phyloP scores from a whole-genome alignment of 2,888 invertebrate species.

The Tetheella fluctuosa region DNA sequence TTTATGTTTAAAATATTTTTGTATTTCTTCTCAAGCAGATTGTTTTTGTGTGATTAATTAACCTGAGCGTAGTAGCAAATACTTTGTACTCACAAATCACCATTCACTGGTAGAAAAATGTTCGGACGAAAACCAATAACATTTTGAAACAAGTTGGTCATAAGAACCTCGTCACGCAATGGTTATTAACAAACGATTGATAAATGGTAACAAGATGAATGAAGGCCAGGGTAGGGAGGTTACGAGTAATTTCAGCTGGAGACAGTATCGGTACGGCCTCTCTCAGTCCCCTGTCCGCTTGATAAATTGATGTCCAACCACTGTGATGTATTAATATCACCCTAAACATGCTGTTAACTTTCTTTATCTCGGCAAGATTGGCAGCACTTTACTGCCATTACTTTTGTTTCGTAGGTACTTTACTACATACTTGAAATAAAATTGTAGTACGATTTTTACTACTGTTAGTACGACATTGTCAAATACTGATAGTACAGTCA shows the following conservation, averaged over 20 bases:
- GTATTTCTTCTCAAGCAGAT: not conserved
- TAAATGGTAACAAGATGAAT: slow-evolving; percentile 53
- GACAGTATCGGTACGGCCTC: slow-evolving; percentile 37
- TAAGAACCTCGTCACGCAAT: slow-evolving; percentile 12
- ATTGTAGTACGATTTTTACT: not conserved
- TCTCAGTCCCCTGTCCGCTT: slow-evolving; percentile 54
- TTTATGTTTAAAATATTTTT: slow-evolving; percentile 11
- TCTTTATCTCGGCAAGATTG: slow-evolving; percentile 37
- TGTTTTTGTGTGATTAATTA: too few species aligned
- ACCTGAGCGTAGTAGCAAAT: not conserved
- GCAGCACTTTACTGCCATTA: slow-evolving; percentile 25
- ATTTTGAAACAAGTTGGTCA: slow-evolving; percentile 10
- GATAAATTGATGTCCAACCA: slow-evolving; percentile 63
- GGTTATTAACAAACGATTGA: slow-evolving; percentile 50
- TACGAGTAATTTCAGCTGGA: slow-evolving; percentile 51
- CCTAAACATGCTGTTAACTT: slow-evolving; percentile 56
- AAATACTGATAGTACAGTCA: too few species aligned
- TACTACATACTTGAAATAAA: not conserved
- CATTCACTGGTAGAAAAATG: not conserved
- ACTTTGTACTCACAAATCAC: not conserved
- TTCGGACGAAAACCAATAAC: not conserved
- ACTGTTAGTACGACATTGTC: too few species aligned
- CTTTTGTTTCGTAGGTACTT: not conserved
- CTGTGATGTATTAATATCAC: slow-evolving; percentile 60
- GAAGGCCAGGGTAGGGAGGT: slow-evolving; percentile 48